These are phyloP conservation scores for Syngnathus rostellatus DNA, from an alignment of 2,797 vertebrate species.

Conservation along the genomic window DNA sequence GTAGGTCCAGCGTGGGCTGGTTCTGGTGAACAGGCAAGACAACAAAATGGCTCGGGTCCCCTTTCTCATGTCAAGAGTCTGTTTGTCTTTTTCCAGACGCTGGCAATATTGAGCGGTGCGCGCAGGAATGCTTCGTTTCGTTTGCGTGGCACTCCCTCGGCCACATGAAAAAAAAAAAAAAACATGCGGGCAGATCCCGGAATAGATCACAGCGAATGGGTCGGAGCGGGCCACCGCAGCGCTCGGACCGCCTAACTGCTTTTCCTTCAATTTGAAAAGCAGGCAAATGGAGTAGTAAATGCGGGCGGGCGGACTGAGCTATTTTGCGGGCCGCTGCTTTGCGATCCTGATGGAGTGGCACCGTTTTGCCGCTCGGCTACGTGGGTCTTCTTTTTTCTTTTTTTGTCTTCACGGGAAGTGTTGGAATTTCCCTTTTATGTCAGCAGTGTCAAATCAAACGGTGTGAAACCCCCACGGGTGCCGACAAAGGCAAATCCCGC, in stretches of 20 bases:
- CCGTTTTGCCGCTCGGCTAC: neutral
- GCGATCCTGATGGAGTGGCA: neutral
- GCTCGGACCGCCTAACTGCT: neutral
- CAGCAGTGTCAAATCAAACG: constrained; percentile 50
- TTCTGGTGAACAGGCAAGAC: too few species aligned
- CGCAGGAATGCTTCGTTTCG: constrained; percentile 40
- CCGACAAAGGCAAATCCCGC: constrained; percentile 42
- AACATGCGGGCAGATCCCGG: constrained; percentile 26
- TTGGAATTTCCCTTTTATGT: constrained; percentile 54
- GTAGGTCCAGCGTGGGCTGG: too few species aligned
- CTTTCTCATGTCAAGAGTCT: neutral
- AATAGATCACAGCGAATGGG: constrained; percentile 39
- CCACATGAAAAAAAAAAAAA: constrained; percentile 43
- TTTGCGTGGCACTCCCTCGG: constrained; percentile 50
- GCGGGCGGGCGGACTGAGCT: neutral
- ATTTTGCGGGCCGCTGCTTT: neutral
- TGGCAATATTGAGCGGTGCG: constrained; percentile 19
- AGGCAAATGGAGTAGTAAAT: neutral
- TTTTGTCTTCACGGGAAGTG: constrained; percentile 7
- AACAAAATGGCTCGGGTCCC: neutral
- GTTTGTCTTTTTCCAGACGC: neutral
- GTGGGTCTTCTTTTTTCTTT: too few species aligned
- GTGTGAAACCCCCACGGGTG: constrained; percentile 49
- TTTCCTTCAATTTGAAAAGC: neutral
- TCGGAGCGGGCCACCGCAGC: constrained; percentile 9